These are phyloP conservation scores for Falco columbarius DNA, from an alignment of 2,797 vertebrate species.

Conservation along the genomic window DNA sequence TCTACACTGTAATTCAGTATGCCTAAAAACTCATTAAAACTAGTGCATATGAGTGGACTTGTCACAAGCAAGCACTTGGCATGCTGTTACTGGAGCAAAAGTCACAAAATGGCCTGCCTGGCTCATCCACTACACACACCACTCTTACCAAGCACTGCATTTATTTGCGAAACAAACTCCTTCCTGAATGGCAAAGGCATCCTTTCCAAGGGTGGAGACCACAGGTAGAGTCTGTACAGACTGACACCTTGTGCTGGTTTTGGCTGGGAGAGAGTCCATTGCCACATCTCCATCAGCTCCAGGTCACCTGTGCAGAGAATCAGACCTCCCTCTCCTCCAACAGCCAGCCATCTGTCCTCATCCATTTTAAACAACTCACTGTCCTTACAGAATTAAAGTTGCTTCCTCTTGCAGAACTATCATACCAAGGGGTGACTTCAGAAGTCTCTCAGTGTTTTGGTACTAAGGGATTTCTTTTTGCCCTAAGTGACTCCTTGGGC, in stretches of 20 bases:
- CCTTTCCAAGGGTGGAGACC: neutral
- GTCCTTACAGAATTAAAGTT: neutral
- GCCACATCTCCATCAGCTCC: neutral
- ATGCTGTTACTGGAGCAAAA: neutral
- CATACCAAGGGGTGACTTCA: rapidly evolving
- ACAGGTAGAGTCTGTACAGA: neutral
- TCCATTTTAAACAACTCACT: neutral
- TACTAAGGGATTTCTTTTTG: neutral
- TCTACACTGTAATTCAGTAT: neutral
- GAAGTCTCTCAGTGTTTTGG: neutral
- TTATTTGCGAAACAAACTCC: neutral
- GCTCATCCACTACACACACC: neutral
- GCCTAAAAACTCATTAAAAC: neutral
- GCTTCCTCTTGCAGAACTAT: neutral
- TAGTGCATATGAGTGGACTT: rapidly evolving
- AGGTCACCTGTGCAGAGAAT: neutral
- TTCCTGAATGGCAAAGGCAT: neutral
- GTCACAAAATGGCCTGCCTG: neutral
- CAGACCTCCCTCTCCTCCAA: neutral
- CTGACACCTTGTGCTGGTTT: too few species aligned
- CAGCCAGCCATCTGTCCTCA: neutral
- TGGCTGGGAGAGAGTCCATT: too few species aligned
- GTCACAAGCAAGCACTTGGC: neutral
- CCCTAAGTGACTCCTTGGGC: neutral
- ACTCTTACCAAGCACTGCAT: neutral